Conservation (phyloP, 2,113 vertebrate species). For the Sinocyclocheilus anshuiensis region DNA sequence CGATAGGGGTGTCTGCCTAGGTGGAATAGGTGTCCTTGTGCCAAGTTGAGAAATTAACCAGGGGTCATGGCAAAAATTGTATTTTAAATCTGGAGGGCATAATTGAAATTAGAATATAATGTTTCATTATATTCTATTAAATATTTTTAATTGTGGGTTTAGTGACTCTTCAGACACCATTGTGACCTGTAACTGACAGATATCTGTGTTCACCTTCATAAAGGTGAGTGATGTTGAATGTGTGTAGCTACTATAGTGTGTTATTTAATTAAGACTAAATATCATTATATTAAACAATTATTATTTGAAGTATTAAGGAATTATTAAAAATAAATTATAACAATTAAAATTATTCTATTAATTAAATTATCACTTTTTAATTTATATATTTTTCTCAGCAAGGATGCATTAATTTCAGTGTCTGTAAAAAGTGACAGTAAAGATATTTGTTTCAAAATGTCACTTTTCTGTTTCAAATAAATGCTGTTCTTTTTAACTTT, state of each 20-base stretch:
- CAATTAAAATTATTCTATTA: not conserved
- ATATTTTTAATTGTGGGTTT: not conserved
- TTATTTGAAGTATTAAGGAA: too few relatives aligned
- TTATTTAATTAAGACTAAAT: too few relatives aligned
- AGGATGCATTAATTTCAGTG: not conserved
- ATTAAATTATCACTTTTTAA: too few relatives aligned
- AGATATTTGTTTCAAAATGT: not conserved
- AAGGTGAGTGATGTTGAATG: too few relatives aligned
- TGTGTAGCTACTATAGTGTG: too few relatives aligned
- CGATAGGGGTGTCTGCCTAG: not conserved
- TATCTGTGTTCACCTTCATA: too few relatives aligned
- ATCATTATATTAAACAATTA: too few relatives aligned
- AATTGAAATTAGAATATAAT: not conserved
- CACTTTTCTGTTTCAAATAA: not conserved
- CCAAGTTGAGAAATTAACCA: not conserved
- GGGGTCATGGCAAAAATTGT: not conserved
- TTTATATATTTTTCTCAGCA: not conserved
- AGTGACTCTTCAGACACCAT: not conserved
- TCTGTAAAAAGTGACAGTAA: not conserved
- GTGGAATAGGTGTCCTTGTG: not conserved
- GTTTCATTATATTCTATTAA: not conserved
- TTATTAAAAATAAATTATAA: not conserved
- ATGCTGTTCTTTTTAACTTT: not conserved
- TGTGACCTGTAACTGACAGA: too few relatives aligned
- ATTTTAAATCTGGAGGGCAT: not conserved